Conservation (phyloP, 2,797 vertebrate species). For the Pseudochirops cupreus region DNA sequence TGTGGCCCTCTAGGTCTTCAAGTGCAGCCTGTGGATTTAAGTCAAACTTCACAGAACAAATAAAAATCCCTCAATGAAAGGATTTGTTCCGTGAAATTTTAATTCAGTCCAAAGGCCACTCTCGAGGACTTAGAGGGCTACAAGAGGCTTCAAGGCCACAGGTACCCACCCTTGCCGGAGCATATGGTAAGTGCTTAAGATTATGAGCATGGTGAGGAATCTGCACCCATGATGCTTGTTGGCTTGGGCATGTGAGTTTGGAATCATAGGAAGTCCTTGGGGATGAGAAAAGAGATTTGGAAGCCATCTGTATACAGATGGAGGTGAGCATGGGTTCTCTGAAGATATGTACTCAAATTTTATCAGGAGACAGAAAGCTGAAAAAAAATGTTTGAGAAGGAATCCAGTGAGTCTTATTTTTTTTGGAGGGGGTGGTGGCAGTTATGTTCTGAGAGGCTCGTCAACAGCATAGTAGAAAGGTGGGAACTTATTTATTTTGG, state of each 20-base stretch:
- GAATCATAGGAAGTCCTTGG: background rate
- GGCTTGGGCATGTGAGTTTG: background rate
- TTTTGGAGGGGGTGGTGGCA: background rate
- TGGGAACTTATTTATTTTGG: background rate
- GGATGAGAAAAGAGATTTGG: background rate
- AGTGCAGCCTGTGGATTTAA: no score
- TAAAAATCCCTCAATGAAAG: no score
- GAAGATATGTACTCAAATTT: background rate
- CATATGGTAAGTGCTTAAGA: background rate
- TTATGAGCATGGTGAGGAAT: background rate
- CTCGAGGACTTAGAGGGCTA: no score
- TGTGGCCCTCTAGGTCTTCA: no score
- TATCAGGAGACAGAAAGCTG: background rate
- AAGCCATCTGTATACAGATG: background rate
- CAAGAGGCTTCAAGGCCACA: no score
- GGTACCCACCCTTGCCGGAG: no score
- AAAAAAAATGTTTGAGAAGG: background rate
- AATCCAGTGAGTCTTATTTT: background rate
- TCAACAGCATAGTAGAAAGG: background rate
- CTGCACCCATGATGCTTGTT: background rate
- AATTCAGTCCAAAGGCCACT: no score
- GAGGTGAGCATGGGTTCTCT: background rate
- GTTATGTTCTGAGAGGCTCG: background rate
- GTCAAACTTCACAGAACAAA: no score
- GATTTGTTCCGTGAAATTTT: no score